Evolutionary conservation across 2,797 vertebrate species (phyloP), one percentile per base, ranked within the genome.

Genomic region (Enteromius viviparus): DNA sequence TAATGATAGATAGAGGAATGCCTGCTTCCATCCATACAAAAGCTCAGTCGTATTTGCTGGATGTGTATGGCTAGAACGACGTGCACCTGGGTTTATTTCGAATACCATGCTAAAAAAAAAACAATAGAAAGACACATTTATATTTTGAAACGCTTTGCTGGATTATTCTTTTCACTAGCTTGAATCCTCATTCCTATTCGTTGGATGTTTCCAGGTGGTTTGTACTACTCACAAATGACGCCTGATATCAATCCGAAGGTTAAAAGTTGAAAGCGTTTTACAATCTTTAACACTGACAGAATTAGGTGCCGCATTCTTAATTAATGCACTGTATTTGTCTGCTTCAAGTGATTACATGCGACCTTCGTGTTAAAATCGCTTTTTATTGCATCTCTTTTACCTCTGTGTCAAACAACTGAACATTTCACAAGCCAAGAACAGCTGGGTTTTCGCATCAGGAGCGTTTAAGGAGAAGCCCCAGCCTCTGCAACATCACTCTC

Each of bases 1-100:
- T 64, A 72, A 74, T 82, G 80, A 82, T 60, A 82, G 80, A 78
- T 76, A 21, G 62, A 42, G 4, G 45, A 72, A 77, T 53, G 47
- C 76, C 47, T 77, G 66, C 74, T 71, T 37, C 78, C 17, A 42
- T 77, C 26, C 75, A 68, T 60, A 55, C 51, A 71, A 65, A 69
- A 83, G 53, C 81, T 70, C 21, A 47, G 51, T 70, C 53, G 11
- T 49, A 71, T 83, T 62, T 62, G 37, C 42, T 60, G 53, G 51
- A 49, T 71, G 75, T 10, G 21, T 49, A 58, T 23, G 37, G 58
- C 49, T 72, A 34, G 55, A 49, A 64, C 11, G 6, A 32, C 19
- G 6, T 71, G 40, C 75, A 71, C 40, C 65, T 71, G 53, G 65
- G 14, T 70, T 70, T 66, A 55, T 66, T 70, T 32, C 15, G 4